phyloP scores from a whole-genome alignment of 2,888 invertebrate species.

The Drosophila gaucha region DNA sequence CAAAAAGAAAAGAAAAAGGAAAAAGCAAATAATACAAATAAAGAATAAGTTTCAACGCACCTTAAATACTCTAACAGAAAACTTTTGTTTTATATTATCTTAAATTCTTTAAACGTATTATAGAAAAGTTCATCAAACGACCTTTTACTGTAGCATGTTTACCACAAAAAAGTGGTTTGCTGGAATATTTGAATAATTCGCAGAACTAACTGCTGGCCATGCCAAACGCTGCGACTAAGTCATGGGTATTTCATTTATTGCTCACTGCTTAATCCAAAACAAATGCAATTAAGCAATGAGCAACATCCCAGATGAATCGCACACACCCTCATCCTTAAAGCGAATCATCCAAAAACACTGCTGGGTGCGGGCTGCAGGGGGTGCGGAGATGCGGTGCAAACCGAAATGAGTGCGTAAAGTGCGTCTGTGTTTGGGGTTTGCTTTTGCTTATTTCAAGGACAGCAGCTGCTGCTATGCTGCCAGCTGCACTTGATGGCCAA shows the following conservation, averaged over 20 bases:
- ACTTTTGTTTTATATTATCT: neutral
- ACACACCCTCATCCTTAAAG: constrained; percentile 18
- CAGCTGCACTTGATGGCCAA: constrained; percentile 63
- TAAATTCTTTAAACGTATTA: too few species aligned
- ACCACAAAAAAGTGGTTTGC: neutral
- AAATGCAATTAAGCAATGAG: constrained; percentile 34
- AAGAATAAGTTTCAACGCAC: neutral
- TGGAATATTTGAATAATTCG: neutral
- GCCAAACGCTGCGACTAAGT: neutral
- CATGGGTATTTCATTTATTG: constrained; percentile 1
- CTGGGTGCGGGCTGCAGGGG: neutral
- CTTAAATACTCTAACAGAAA: constrained; percentile 7
- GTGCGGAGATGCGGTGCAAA: neutral
- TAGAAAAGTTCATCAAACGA: too few species aligned
- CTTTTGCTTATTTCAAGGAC: constrained; percentile 58
- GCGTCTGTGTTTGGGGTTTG: constrained; percentile 39
- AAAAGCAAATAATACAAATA: constrained; percentile 10
- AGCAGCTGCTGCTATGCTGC: constrained; percentile 42
- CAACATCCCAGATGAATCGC: constrained; percentile 1
- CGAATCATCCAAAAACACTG: constrained; percentile 21
- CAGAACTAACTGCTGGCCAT: neutral
- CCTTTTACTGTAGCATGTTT: too few species aligned
- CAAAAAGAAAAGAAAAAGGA: constrained; percentile 18
- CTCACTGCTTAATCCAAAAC: constrained; percentile 3
- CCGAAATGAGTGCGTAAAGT: constrained; percentile 56